Evolutionary conservation across 1,140 invertebrate species (phyloP).

Genomic region (Chrysomallon squamiferum): DNA sequence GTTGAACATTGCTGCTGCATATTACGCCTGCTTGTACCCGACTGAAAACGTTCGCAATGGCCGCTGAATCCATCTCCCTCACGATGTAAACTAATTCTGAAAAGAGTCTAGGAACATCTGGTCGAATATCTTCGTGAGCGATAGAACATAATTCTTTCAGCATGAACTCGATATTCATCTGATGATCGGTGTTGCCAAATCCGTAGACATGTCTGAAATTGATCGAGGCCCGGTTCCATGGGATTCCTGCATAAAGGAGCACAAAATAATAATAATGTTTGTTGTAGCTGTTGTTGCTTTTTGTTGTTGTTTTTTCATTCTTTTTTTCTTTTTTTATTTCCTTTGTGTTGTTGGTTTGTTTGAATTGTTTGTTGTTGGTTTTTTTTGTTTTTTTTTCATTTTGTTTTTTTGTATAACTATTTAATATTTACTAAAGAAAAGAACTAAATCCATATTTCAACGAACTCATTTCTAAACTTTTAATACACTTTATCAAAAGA

Average conservation of each 20-base stretch:
- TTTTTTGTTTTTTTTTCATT: too few relatives aligned
- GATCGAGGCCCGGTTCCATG: conserved; percentile 16
- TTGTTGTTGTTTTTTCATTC: too few relatives aligned
- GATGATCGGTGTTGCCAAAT: conserved; percentile 4
- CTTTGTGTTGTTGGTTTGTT: too few relatives aligned
- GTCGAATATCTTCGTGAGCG: conserved; percentile 25
- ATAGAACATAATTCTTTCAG: conserved; percentile 34
- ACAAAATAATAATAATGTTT: too few relatives aligned
- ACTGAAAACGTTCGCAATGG: conserved; percentile 31
- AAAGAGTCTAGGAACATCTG: conserved; percentile 62
- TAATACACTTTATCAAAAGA: too few relatives aligned
- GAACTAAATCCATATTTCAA: too few relatives aligned
- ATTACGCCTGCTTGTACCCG: conserved; percentile 27
- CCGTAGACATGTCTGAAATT: conserved; percentile 36
- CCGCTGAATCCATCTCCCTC: conserved; percentile 28
- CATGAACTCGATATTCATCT: conserved; percentile 24
- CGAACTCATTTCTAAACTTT: too few relatives aligned
- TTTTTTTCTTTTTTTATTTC: too few relatives aligned
- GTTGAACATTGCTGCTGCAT: conserved; percentile 33
- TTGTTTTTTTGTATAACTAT: too few relatives aligned
- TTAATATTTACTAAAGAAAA: too few relatives aligned
- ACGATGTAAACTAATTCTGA: conserved; percentile 46
- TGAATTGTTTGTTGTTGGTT: too few relatives aligned
- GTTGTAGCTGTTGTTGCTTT: too few relatives aligned
- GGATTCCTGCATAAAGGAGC: conserved; percentile 26